phyloP scores from a whole-genome alignment of 2,797 vertebrate species.

The Dipus sagitta region DNA sequence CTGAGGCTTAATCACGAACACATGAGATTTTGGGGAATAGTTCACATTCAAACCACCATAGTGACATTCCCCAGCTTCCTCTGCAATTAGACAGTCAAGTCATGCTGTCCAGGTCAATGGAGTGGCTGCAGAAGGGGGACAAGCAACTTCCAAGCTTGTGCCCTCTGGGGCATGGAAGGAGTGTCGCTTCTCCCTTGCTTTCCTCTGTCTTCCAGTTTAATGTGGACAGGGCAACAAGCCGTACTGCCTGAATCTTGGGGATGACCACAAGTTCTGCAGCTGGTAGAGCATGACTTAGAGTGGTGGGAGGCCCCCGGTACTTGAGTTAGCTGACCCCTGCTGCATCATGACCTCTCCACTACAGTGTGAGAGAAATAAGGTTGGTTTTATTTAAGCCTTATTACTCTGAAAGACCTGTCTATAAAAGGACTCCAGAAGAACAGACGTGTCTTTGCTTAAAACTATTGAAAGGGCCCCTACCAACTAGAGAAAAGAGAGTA shows the following conservation, averaged over 20 bases:
- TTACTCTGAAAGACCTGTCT: neutral
- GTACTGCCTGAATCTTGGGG: neutral
- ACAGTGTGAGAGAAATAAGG: neutral
- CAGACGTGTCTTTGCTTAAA: constrained; percentile 10
- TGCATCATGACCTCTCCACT: neutral
- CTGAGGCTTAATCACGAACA: no score
- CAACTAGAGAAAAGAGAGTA: neutral
- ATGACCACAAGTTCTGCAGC: neutral
- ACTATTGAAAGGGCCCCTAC: neutral
- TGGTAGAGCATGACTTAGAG: neutral
- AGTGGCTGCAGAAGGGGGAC: neutral
- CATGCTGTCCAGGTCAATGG: neutral
- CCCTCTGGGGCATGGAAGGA: neutral
- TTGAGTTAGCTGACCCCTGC: neutral
- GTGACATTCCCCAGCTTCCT: neutral
- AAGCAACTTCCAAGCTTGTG: neutral
- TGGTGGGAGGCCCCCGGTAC: no score
- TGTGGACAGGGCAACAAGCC: neutral
- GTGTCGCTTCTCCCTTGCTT: neutral
- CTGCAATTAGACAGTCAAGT: neutral
- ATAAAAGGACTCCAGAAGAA: neutral
- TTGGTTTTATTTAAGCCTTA: neutral
- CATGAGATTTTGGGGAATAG: no score
- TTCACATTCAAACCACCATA: no score
- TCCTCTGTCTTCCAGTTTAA: neutral